Evolutionary conservation across 2,113 vertebrate species (phyloP).

Genomic region (Muntiacus reevesi): DNA sequence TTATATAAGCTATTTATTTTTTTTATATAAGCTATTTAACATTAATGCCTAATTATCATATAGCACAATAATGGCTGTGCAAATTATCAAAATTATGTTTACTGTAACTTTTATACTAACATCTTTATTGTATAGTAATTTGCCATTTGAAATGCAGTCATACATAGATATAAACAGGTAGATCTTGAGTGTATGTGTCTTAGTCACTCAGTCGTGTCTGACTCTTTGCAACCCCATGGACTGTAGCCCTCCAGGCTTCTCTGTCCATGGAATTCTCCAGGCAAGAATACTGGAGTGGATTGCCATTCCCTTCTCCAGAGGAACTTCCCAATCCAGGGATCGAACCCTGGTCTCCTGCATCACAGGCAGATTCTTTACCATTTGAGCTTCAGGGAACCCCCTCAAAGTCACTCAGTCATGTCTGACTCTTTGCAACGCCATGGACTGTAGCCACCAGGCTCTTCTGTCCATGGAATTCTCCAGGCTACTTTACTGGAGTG

Average conservation of each 20-base stretch:
- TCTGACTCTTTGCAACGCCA: neutral
- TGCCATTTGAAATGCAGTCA: neutral
- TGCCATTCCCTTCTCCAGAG: neutral
- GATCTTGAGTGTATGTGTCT: neutral
- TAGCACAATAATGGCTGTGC: neutral
- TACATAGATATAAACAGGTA: neutral
- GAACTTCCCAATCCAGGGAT: neutral
- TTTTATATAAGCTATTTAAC: neutral
- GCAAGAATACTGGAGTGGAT: neutral
- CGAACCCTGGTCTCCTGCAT: neutral
- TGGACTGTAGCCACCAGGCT: neutral
- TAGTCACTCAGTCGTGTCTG: neutral
- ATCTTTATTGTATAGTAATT: neutral
- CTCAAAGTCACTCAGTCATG: neutral
- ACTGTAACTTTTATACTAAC: neutral
- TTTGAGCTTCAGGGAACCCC: neutral
- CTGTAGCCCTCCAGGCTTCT: neutral
- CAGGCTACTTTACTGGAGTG: neutral
- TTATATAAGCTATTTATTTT: neutral
- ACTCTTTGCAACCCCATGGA: neutral
- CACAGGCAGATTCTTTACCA: neutral
- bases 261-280: neutral
- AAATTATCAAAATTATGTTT: neutral
- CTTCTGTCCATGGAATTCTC: neutral
- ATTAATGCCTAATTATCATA: neutral